A percentile compares a stretch with the other conserved stretches of the same genome.
Evolutionary conservation across 2,797 vertebrate species (phyloP).

Genomic region (Carapus acus): DNA sequence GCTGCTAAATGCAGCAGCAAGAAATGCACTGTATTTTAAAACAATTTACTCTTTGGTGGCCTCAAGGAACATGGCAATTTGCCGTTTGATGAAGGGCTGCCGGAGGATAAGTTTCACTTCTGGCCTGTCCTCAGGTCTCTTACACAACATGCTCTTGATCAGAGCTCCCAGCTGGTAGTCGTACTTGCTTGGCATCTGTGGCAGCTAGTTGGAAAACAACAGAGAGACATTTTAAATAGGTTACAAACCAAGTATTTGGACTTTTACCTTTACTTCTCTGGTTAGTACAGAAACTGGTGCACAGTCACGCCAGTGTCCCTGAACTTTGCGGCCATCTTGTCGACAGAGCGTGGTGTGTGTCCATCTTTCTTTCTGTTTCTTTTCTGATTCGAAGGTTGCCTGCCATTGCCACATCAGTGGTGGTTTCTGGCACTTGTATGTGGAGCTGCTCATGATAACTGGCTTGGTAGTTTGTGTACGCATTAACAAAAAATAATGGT

Average conservation of each 20-base stretch:
- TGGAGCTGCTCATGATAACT: no score
- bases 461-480: no score
- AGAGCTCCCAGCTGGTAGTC: slow-evolving; percentile 84
- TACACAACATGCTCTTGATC: slow-evolving; percentile 90
- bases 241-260: not conserved
- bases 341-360: no score
- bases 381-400: no score
- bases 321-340: no score
- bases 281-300: not conserved
- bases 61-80: slow-evolving; percentile 90
- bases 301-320: no score
- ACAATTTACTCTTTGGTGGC: slow-evolving; percentile 86
- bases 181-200: slow-evolving; percentile 91
- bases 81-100: slow-evolving; percentile 89
- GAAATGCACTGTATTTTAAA: not conserved
- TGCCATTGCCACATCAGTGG: no score
- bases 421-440: no score
- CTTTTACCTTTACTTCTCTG: no score
- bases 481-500: no score
- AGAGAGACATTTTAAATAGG: no score
- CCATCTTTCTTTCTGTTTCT: no score
- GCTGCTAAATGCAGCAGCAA: not conserved
- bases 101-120: slow-evolving; percentile 86
- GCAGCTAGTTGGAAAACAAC: slow-evolving; percentile 72
- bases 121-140: slow-evolving; percentile 88